phyloP scores from a whole-genome alignment of 2,888 invertebrate species.

The Quadroppia sp. region DNA sequence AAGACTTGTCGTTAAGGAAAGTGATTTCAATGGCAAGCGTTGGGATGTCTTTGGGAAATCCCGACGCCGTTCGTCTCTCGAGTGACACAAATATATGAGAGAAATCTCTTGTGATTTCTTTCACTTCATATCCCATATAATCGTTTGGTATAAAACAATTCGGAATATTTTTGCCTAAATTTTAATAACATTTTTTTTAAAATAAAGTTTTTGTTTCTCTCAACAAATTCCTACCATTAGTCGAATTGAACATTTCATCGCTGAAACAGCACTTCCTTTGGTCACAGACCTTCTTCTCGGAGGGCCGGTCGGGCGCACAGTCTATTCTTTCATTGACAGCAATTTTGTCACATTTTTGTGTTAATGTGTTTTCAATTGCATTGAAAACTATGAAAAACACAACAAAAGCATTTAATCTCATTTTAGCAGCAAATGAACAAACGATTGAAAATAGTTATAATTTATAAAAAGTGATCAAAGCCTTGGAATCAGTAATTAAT shows the following conservation, averaged over 20 bases:
- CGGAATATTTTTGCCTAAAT: background rate
- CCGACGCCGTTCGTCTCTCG: background rate
- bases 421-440: no score
- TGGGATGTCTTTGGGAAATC: background rate
- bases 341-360: conserved; percentile 59
- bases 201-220: no score
- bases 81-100: background rate
- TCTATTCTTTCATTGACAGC: conserved; percentile 52
- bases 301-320: background rate
- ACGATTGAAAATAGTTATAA: no score
- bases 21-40: background rate
- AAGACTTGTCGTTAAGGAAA: conserved; percentile 7
- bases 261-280: conserved; percentile 8
- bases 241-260: background rate
- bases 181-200: no score
- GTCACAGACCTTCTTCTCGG: background rate
- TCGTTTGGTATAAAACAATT: conserved; percentile 6
- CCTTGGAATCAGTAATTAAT: no score
- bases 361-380: no score
- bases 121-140: conserved; percentile 22
- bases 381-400: no score
- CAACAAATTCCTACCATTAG: background rate
- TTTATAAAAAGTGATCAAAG: no score
- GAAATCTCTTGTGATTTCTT: background rate
- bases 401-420: no score